Base-by-base conservation (phyloP, 2,113 vertebrate species). In the Rhegmatorhina hoffmannsi region DNA sequence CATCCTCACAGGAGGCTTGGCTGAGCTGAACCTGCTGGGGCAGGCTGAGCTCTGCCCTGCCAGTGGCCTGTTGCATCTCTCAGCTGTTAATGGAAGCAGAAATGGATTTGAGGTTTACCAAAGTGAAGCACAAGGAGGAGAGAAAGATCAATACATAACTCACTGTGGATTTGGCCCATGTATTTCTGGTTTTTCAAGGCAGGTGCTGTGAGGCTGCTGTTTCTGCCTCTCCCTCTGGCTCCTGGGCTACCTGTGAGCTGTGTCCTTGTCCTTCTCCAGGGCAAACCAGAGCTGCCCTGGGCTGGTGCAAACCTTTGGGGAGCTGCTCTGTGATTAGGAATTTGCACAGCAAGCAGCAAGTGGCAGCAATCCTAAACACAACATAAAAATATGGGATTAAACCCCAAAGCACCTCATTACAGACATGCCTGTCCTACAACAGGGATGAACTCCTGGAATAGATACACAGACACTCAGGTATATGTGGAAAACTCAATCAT, bases 371-470 rank as follows among this genome's bases (percentile, higher is more conserved):
- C 18, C 60, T 25, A 21, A 90, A 50, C 26, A 34, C 55, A 19
- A 8, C 0, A 6, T 8, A 21, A 31, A 64, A 31, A 33, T 18
- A 6, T 2, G 1, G 0, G 8, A 6, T 76, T 9, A 56, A 49
- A 70, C 34, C 43, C 69, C 68, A 23, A n/a, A 84, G 38, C 6
- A 4, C 21, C 72, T 40, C 28, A 17, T 17, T 24, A 25, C 10
- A 68, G 60, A 13, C 31, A 18, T 12, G 6, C 4, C 34, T 44
- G 34, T 55, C 34, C 75, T 31, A 17, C 8, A 59, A 17, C 8
- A 59, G 55, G 40, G 56, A 8, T 13, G 2, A 38, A 55, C 17
- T 33, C 38, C 40, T 50, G 68, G 31, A 58, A 44, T 0, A 26
- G 31, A 18, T 14, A 20, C 0, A 10, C 3, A 73, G 64, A 49